Conservation (phyloP, 2,797 vertebrate genomes). For the Otolemur crassicaudatus region DNA sequence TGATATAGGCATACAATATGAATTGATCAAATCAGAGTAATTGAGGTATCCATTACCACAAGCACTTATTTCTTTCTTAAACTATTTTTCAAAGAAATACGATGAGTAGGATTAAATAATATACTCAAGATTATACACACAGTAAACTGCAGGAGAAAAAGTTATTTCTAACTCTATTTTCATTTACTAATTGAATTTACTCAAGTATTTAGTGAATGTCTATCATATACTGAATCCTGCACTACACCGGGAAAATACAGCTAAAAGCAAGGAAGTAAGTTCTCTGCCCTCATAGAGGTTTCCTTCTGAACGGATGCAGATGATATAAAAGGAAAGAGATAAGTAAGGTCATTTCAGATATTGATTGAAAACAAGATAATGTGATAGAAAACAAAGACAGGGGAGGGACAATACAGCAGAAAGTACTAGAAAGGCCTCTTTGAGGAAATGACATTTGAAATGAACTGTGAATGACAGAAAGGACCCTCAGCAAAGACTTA, state of each 20-base stretch:
- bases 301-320: neutral
- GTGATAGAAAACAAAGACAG: neutral
- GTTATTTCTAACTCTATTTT: neutral
- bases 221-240: neutral
- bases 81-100: conserved; percentile 38
- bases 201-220: neutral
- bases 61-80: neutral
- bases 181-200: neutral
- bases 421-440: neutral
- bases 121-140: neutral
- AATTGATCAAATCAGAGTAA: neutral
- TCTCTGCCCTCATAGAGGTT: neutral
- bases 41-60: neutral
- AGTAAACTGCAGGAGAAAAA: neutral
- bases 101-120: neutral
- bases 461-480: neutral
- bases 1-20: neutral
- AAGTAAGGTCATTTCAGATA: conserved; percentile 14
- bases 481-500: neutral
- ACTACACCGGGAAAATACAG: neutral
- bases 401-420: neutral
- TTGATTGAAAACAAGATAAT: neutral
- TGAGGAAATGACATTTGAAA: neutral
- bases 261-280: neutral
- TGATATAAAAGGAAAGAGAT: neutral